phyloP scores from a whole-genome alignment of 2,797 vertebrate genomes.

The Cossypha polioptera region DNA sequence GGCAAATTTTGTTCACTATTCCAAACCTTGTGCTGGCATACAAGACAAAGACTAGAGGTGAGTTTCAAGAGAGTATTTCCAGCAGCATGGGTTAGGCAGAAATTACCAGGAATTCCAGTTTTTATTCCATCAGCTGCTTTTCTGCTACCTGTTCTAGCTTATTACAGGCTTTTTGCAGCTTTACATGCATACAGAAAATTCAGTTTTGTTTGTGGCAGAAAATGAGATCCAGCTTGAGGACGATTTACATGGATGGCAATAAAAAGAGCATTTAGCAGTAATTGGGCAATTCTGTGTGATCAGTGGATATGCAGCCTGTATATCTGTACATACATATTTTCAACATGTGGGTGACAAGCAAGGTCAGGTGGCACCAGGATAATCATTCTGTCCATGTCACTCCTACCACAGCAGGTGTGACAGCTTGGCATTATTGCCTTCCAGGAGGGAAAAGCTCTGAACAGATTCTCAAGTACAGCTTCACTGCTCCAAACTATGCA shows the following conservation, averaged over 20 bases:
- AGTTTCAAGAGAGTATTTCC: not conserved
- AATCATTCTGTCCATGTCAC: not conserved
- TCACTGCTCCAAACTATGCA: not conserved
- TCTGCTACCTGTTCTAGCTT: not conserved
- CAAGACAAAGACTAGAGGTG: not conserved
- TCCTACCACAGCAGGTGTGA: not conserved
- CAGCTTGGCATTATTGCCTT: not conserved
- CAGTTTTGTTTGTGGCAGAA: not conserved
- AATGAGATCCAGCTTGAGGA: not conserved
- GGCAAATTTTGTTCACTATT: fast-evolving
- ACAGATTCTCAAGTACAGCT: not conserved
- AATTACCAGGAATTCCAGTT: not conserved
- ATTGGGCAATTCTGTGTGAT: not conserved
- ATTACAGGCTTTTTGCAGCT: not conserved
- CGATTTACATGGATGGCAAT: not conserved
- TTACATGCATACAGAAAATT: not conserved
- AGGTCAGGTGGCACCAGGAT: not conserved
- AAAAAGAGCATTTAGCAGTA: not conserved
- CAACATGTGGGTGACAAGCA: not conserved
- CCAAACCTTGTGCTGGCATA: not conserved
- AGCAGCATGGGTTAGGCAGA: not conserved
- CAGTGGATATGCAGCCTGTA: not conserved
- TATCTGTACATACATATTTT: not conserved
- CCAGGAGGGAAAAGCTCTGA: not conserved
- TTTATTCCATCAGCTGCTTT: not conserved